These are phyloP conservation scores for Morpho helenor DNA, from an alignment of 2,888 invertebrate species.

Conservation along the genomic window DNA sequence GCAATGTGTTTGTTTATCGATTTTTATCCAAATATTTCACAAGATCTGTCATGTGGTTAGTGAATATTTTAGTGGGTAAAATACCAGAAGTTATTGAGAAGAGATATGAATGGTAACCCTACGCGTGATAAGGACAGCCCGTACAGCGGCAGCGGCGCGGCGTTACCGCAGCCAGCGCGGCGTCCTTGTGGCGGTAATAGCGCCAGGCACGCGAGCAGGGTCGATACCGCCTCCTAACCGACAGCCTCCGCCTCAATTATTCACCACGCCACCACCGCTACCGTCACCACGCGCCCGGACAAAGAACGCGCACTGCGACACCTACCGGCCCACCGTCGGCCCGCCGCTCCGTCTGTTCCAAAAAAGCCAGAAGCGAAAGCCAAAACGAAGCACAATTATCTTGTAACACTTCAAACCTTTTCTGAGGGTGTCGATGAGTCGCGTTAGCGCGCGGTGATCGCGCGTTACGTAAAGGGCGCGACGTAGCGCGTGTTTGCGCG, in stretches of 20 bases:
- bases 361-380: slow-evolving; percentile 43
- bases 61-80: too few species aligned
- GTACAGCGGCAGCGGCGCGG: slow-evolving; percentile 45
- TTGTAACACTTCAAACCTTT: slow-evolving; percentile 53
- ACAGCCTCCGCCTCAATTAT: slow-evolving; percentile 73
- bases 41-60: too few species aligned
- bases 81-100: background rate
- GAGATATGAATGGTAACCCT: slow-evolving; percentile 2
- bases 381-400: slow-evolving; percentile 48
- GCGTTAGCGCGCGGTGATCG: slow-evolving; percentile 53
- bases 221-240: slow-evolving; percentile 70
- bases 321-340: slow-evolving; percentile 65
- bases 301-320: slow-evolving; percentile 62
- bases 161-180: slow-evolving; percentile 71
- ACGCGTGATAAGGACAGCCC: slow-evolving; percentile 27
- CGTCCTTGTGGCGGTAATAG: slow-evolving; percentile 68
- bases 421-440: slow-evolving; percentile 38
- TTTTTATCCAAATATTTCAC: too few species aligned
- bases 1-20: background rate
- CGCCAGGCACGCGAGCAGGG: slow-evolving; percentile 72
- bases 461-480: slow-evolving; percentile 77
- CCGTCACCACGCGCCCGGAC: slow-evolving; percentile 56
- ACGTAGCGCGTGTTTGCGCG: slow-evolving; percentile 60
- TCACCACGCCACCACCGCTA: slow-evolving; percentile 61
- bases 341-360: slow-evolving; percentile 41